Conservation (phyloP, 1,140 invertebrate species). For the Drosophila carrolli region DNA sequence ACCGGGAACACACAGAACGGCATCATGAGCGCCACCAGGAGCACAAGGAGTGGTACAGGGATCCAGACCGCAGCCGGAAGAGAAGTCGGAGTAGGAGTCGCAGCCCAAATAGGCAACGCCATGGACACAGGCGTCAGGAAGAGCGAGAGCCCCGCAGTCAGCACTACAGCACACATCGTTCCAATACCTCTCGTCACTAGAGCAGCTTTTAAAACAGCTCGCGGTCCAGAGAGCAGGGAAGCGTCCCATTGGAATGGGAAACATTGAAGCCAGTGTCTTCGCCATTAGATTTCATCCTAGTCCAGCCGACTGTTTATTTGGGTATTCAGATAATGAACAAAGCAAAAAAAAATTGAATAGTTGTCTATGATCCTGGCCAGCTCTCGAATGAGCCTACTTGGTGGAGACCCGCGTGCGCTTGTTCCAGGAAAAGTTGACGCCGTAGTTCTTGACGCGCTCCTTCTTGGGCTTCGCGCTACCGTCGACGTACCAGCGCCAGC, state of each 20-base stretch:
- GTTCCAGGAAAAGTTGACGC: conserved; percentile 98
- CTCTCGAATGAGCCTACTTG: conserved; percentile 88
- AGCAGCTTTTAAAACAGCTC: background rate
- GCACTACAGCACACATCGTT: conserved; percentile 9
- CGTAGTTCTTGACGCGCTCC: conserved; percentile 95
- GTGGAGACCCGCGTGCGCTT: conserved; percentile 96
- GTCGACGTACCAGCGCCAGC: conserved; percentile 95
- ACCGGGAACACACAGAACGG: background rate
- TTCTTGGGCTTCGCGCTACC: conserved; percentile 88
- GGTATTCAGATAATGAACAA: conserved; percentile 33
- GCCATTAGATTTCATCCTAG: background rate
- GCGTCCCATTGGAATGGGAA: no score
- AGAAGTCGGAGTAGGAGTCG: conserved; percentile 7
- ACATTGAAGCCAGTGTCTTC: background rate
- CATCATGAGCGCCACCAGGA: background rate
- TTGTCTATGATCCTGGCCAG: conserved; percentile 11
- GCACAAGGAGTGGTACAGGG: background rate
- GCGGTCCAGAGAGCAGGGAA: no score
- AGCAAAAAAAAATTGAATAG: conserved; percentile 22
- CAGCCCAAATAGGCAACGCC: conserved; percentile 5
- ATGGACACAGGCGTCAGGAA: background rate
- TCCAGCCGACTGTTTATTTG: conserved; percentile 22
- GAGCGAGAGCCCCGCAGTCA: background rate
- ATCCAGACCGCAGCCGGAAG: background rate
- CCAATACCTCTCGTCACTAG: background rate